A percentile compares a stretch with the other conserved stretches of the same genome.
Evolutionary conservation across 2,888 invertebrate genomes (phyloP).

Genomic region (Tipula helvola): DNA sequence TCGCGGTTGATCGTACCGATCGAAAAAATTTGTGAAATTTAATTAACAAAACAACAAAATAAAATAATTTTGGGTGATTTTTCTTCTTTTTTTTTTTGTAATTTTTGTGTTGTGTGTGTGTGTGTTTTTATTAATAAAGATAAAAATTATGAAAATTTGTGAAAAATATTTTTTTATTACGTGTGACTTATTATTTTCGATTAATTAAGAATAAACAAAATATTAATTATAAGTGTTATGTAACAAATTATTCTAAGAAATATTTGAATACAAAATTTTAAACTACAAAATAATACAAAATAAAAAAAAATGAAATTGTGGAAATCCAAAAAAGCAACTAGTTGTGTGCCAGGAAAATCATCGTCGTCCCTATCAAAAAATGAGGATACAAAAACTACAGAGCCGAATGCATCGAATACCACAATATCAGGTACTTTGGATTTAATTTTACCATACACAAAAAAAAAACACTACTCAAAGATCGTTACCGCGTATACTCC

Average conservation of each 20-base stretch:
- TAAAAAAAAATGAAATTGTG: slow-evolving; percentile 32
- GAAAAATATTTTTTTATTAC: neutral
- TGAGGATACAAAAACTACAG: slow-evolving; percentile 7
- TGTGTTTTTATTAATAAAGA: neutral
- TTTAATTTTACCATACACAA: neutral
- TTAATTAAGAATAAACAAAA: neutral
- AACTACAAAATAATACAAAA: neutral
- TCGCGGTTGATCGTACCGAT: neutral
- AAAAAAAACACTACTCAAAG: neutral
- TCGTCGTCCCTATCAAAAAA: neutral
- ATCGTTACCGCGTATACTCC: neutral
- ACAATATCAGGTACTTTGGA: slow-evolving; percentile 4
- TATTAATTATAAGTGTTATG: neutral
- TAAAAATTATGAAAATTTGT: neutral
- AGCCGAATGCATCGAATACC: neutral
- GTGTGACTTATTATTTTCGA: neutral
- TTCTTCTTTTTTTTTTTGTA: neutral
- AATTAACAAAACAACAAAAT: neutral
- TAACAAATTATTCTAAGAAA: neutral
- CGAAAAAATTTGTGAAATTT: neutral
- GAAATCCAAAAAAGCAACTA: slow-evolving; percentile 34
- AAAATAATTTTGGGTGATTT: neutral
- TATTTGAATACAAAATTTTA: neutral
- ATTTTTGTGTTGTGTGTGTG: neutral
- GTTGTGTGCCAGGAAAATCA: slow-evolving; percentile 33